Conservation (phyloP, 2,113 vertebrate genomes). For the Forbesichthys agassizii region DNA sequence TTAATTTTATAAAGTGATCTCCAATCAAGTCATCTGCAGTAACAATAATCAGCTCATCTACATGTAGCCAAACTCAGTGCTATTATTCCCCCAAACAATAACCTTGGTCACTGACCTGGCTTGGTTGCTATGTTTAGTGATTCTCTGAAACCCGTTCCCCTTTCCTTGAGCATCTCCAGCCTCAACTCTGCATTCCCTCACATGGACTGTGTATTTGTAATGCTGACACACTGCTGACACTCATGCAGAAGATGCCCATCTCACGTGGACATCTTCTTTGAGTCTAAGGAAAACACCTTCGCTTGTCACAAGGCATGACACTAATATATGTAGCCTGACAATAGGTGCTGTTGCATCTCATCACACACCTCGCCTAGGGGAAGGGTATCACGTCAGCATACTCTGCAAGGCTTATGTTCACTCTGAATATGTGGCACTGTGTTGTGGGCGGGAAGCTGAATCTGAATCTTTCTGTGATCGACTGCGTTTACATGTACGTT, state of each 20-base stretch:
- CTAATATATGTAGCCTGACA: neutral
- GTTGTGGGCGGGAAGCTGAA: neutral
- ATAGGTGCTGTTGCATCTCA: neutral
- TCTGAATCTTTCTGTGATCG: neutral
- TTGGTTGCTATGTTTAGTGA: slow-evolving; percentile 26
- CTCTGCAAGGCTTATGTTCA: neutral
- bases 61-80: slow-evolving; percentile 28
- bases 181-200: neutral
- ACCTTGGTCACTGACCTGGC: slow-evolving; percentile 36
- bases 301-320: neutral
- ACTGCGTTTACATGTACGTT: too few species aligned
- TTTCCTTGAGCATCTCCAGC: neutral
- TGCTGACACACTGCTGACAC: neutral
- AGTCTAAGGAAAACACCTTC: neutral
- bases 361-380: neutral
- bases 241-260: neutral
- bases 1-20: slow-evolving; percentile 4
- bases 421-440: neutral
- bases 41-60: slow-evolving; percentile 39
- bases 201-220: slow-evolving; percentile 7
- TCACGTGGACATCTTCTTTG: neutral
- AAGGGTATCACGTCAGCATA: neutral
- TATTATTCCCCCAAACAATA: slow-evolving; percentile 2
- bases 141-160: slow-evolving; percentile 10
- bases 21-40: slow-evolving; percentile 18